Evolutionary conservation across 2,888 invertebrate genomes (phyloP).

Genomic region (Archips xylosteana): DNA sequence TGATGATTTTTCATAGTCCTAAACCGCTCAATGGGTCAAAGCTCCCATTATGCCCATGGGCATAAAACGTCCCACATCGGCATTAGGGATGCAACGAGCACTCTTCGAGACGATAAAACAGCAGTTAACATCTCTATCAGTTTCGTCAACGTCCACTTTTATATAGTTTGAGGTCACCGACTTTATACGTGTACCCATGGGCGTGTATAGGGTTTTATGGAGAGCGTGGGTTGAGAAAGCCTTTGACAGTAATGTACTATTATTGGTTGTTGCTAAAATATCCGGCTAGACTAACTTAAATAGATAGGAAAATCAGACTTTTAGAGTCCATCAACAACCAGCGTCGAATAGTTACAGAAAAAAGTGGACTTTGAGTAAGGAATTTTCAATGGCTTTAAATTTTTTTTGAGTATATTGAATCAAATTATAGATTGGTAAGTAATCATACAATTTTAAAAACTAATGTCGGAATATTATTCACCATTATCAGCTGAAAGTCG

Average conservation of each 20-base stretch:
- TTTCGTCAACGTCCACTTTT: constrained; percentile 43
- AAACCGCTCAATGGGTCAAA: constrained; percentile 30
- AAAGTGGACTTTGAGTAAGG: background rate
- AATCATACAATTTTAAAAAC: no score
- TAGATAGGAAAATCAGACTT: background rate
- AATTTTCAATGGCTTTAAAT: background rate
- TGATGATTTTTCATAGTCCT: no score
- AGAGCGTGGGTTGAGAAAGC: background rate
- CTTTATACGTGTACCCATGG: constrained; percentile 25
- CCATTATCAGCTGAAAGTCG: no score
- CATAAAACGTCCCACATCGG: constrained; percentile 29
- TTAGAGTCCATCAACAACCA: background rate
- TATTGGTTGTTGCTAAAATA: background rate
- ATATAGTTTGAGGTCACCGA: constrained; percentile 23
- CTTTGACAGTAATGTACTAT: background rate
- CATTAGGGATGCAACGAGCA: constrained; percentile 58
- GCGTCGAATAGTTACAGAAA: background rate
- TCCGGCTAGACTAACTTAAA: no score
- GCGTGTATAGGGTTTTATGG: constrained; percentile 18
- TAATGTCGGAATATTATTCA: no score
- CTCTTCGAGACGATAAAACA: constrained; percentile 64
- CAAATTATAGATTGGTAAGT: no score
- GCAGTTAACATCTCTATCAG: constrained; percentile 60
- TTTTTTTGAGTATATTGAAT: no score
- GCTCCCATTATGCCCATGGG: constrained; percentile 16